Base-by-base conservation (phyloP, 2,113 vertebrate genomes). In the Platichthys stellatus region DNA sequence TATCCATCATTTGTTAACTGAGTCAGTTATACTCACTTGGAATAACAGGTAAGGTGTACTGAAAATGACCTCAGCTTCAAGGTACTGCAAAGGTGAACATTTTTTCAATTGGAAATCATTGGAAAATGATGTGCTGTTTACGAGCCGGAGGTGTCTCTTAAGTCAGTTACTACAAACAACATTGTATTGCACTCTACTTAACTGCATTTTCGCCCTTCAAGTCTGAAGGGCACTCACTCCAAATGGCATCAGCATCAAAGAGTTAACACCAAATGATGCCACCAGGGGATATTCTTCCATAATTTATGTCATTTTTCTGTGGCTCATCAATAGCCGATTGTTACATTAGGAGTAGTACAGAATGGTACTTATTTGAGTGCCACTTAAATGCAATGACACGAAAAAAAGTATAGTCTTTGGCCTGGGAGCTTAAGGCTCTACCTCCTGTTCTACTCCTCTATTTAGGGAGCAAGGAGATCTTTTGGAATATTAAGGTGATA, bases 31-130 rank as follows among this genome's bases (percentile, higher is more conserved):
- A 51, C 49, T 47, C 3, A 61, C 70, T 17, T 61, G 17, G 69
- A 35, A 6, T 54, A 53, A 58, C 78, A 91, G 87, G 90, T 90
- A 89, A 90, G 83, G 49, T 38, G 28, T 67, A 15, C 35, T 81
- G 51, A 43, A 60, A 43, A 74, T 68, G 51, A 18, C 59, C 56
- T 83, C 54, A 70, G 28, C 54, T 4, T 77, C 24, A 85, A 88
- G 83, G 85, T 90, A 90, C 66, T 70, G 82, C 80, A 72, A 54
- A 56, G 43, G 7, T 21, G 56, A 13, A 24, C 49, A 53, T 8
- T 18, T 17, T 51, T 53, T 53, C 1, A 38, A 31, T 38, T 76
- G 58, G 31, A 53, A 60, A 43, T 43, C 17, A 51, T 1, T 59
- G 64, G 60, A 14, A 47, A 51, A 60, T 7, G 20, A 47, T 47